Evolutionary conservation across 1,140 invertebrate genomes (phyloP).

Genomic region (Hycleus cichorii): DNA sequence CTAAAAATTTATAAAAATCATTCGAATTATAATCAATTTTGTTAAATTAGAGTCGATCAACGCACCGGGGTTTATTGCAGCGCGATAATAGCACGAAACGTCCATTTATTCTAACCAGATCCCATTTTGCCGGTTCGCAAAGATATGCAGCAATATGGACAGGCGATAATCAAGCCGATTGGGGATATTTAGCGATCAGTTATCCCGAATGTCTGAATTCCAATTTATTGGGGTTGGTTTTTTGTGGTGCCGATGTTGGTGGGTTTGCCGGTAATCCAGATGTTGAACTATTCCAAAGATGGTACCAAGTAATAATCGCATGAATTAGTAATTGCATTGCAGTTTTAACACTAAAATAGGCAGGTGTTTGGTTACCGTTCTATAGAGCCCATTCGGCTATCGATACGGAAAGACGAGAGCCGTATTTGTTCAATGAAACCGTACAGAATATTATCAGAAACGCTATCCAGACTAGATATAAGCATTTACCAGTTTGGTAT

Average conservation of each 20-base stretch:
- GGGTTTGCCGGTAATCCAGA: conserved; percentile 95
- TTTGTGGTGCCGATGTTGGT: conserved; percentile 93
- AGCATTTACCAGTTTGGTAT: conserved; percentile 86
- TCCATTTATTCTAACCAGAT: conserved; percentile 86
- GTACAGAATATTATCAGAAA: conserved; percentile 46
- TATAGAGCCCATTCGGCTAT: conserved; percentile 57
- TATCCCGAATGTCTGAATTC: conserved; percentile 67
- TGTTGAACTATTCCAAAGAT: conserved; percentile 76
- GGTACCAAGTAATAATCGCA: conserved; percentile 60
- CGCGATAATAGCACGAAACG: conserved; percentile 59
- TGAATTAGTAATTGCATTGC: conserved; percentile 64
- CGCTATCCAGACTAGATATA: conserved; percentile 72
- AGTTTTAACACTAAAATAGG: conserved; percentile 71
- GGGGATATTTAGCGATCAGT: conserved; percentile 67
- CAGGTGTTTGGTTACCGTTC: conserved; percentile 51
- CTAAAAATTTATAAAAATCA: neutral
- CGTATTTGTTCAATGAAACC: conserved; percentile 82
- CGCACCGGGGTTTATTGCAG: conserved; percentile 68
- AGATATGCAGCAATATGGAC: conserved; percentile 75
- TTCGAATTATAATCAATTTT: neutral
- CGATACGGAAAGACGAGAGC: conserved; percentile 89
- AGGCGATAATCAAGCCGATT: conserved; percentile 75
- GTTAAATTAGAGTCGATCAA: conserved; percentile 47
- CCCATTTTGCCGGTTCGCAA: conserved; percentile 78
- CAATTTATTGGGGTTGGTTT: conserved; percentile 58